Conservation (phyloP, 2,113 vertebrate genomes). For the Otolemur garnettii region DNA sequence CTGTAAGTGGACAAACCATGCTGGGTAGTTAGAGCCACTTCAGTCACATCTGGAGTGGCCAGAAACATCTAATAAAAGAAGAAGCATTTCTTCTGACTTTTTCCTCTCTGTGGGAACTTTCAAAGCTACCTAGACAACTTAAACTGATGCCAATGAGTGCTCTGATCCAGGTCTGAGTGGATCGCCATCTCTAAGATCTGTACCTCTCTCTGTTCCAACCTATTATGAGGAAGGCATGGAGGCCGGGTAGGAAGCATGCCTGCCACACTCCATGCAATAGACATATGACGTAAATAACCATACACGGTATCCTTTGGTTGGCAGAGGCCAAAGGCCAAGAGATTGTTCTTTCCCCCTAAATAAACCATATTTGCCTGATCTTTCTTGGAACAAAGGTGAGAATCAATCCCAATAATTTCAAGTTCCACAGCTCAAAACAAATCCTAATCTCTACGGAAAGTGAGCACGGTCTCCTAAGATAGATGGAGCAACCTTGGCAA, state of each 20-base stretch:
- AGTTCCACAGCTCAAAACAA: neutral
- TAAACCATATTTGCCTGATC: neutral
- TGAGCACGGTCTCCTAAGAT: neutral
- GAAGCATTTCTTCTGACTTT: constrained; percentile 21
- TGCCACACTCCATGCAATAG: neutral
- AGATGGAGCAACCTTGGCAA: neutral
- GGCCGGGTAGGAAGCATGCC: neutral
- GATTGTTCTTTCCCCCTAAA: neutral
- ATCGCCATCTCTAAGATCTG: neutral
- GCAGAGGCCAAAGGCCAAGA: neutral
- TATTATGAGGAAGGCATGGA: neutral
- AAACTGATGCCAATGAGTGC: constrained; percentile 23
- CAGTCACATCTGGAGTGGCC: neutral
- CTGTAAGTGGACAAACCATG: neutral
- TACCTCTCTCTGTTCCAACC: neutral
- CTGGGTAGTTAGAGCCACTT: neutral
- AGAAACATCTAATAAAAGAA: constrained; percentile 9
- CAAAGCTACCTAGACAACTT: neutral
- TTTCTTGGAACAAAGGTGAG: neutral
- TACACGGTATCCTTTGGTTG: neutral
- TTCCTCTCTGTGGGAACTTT: constrained; percentile 21
- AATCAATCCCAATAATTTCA: neutral
- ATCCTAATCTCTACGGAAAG: neutral
- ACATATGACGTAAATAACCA: neutral
- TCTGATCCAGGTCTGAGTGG: constrained; percentile 10